phyloP scores from a whole-genome alignment of 2,888 invertebrate species.

The Limenitis camilla region DNA sequence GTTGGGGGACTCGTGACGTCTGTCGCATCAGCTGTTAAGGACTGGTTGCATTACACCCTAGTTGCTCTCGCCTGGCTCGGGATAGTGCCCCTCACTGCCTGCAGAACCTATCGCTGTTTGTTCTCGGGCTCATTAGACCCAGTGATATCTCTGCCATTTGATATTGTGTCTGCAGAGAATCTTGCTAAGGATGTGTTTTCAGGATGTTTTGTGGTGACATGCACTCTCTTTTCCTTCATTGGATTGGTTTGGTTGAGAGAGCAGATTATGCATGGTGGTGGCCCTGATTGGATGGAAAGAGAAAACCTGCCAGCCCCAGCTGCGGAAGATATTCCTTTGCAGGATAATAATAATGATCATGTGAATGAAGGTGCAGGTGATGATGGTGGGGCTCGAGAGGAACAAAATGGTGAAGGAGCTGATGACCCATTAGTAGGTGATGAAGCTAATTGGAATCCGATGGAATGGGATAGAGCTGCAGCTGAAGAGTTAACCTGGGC shows the following conservation, averaged over 20 bases:
- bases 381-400: conserved; percentile 48
- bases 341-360: conserved; percentile 68
- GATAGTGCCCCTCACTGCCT: conserved; percentile 95
- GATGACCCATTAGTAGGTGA: conserved; percentile 78
- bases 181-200: conserved; percentile 95
- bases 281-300: conserved; percentile 95
- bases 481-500: conserved; percentile 99
- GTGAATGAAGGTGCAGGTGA: conserved; percentile 53
- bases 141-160: conserved; percentile 89
- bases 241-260: conserved; percentile 98
- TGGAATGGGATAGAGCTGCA: conserved; percentile 98
- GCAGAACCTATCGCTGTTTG: conserved; percentile 94
- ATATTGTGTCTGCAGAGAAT: conserved; percentile 94
- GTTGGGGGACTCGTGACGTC: conserved; percentile 92
- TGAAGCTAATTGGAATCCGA: conserved; percentile 96
- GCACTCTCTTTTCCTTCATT: conserved; percentile 96
- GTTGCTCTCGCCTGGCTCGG: conserved; percentile 99
- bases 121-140: conserved; percentile 93
- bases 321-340: conserved; percentile 59
- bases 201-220: conserved; percentile 96
- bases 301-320: conserved; percentile 74
- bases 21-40: conserved; percentile 92
- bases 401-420: conserved; percentile 51
- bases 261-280: conserved; percentile 97
- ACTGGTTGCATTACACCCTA: conserved; percentile 97